Evolutionary conservation across 2,113 vertebrate species (phyloP).

Genomic region (Alouatta palliata): DNA sequence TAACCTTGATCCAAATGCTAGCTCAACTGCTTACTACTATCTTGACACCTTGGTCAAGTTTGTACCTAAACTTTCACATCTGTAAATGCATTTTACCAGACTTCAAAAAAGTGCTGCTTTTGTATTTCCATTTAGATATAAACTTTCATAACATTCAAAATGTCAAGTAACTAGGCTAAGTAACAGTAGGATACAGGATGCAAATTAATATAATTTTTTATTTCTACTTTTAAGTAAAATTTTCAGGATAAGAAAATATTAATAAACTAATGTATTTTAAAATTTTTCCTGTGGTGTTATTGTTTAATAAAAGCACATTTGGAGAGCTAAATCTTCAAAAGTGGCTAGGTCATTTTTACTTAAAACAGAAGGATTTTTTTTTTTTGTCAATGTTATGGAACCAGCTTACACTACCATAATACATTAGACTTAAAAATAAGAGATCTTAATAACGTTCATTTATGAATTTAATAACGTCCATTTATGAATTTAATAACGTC

Average conservation of each 20-base stretch:
- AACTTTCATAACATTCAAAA: background rate
- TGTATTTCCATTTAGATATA: background rate
- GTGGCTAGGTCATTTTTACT: background rate
- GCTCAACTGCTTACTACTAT: background rate
- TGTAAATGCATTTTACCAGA: background rate
- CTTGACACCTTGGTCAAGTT: background rate
- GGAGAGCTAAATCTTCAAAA: background rate
- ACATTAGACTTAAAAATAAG: slow-evolving; percentile 53
- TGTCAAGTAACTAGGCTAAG: background rate
- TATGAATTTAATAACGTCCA: background rate
- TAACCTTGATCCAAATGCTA: background rate
- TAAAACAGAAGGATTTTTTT: background rate
- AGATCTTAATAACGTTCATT: too few species aligned
- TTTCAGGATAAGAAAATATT: background rate
- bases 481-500: slow-evolving; percentile 42
- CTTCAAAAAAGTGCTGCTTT: background rate
- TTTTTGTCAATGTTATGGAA: slow-evolving; percentile 29
- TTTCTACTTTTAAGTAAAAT: background rate
- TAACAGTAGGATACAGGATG: background rate
- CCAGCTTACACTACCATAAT: background rate
- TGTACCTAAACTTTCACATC: background rate
- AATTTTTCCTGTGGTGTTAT: background rate
- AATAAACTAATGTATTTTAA: background rate
- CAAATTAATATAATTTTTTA: background rate
- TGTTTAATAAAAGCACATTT: background rate